Conservation (phyloP, 2,113 vertebrate species). For the Sinocyclocheilus grahami region DNA sequence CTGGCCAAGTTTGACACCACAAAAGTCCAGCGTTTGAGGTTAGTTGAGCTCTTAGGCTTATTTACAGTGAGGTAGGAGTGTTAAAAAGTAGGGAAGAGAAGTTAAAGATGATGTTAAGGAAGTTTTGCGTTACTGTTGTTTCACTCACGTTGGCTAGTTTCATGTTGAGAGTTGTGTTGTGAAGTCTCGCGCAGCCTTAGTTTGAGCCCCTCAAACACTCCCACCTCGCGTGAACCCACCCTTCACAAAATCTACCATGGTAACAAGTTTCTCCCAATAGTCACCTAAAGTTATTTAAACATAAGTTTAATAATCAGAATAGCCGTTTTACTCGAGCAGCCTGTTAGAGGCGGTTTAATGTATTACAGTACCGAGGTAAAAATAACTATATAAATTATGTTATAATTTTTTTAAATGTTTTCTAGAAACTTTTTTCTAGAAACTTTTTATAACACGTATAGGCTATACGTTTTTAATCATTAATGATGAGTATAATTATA, state of each 20-base stretch:
- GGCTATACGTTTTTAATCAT: background rate
- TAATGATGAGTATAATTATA: background rate
- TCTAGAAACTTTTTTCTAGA: background rate
- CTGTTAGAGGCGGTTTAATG: too few relatives aligned
- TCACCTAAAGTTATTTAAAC: too few relatives aligned
- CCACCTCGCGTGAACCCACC: background rate
- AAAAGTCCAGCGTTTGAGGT: constrained; percentile 20
- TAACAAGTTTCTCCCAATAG: background rate
- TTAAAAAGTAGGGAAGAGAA: background rate
- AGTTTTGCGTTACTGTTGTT: background rate
- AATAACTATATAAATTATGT: too few relatives aligned
- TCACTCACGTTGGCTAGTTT: constrained; percentile 24
- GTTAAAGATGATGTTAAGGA: constrained; percentile 2
- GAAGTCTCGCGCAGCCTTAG: constrained; percentile 10
- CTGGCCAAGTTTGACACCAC: background rate
- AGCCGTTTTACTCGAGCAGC: too few relatives aligned
- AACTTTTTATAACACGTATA: too few relatives aligned
- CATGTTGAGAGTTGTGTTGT: constrained; percentile 23
- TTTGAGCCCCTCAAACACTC: constrained; percentile 22
- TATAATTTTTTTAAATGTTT: background rate
- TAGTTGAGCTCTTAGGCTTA: background rate
- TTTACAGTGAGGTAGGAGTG: background rate
- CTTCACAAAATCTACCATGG: background rate
- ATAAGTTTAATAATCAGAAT: too few relatives aligned
- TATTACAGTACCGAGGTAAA: too few relatives aligned